Conservation (phyloP, 1,140 invertebrate species). For the Drosophila ironensis region DNA sequence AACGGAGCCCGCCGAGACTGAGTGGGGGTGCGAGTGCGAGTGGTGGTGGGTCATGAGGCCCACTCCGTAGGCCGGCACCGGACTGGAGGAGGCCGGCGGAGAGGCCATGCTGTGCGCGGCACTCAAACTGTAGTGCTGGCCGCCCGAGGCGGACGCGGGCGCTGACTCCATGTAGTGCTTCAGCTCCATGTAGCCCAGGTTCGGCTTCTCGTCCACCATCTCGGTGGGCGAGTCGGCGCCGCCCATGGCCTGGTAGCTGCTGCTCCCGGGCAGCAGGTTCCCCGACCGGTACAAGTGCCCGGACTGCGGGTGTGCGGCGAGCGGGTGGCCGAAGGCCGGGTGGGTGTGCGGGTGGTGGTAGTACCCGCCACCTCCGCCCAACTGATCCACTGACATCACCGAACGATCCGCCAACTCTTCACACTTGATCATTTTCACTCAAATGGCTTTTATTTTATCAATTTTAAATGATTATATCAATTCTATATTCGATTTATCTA, state of each 20-base stretch:
- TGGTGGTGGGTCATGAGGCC: constrained; percentile 49
- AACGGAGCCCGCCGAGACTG: constrained; percentile 52
- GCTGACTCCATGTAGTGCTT: constrained; percentile 70
- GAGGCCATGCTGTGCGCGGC: constrained; percentile 66
- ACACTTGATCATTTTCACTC: constrained; percentile 74
- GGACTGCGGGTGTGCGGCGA: constrained; percentile 29
- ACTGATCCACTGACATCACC: constrained; percentile 47
- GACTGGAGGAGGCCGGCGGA: constrained; percentile 72
- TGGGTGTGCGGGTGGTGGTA: constrained; percentile 43
- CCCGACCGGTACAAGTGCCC: constrained; percentile 54
- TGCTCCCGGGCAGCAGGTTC: constrained; percentile 56
- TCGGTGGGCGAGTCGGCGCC: constrained; percentile 66
- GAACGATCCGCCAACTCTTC: constrained; percentile 69
- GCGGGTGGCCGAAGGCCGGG: constrained; percentile 17
- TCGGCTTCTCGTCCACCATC: constrained; percentile 70
- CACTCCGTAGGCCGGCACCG: constrained; percentile 59
- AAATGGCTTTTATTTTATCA: constrained; percentile 1
- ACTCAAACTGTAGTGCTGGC: constrained; percentile 52
- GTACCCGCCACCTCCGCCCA: constrained; percentile 45
- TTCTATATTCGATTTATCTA: neutral
- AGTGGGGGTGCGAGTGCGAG: no score
- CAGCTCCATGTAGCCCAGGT: constrained; percentile 67
- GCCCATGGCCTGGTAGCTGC: constrained; percentile 61
- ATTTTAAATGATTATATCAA: neutral
- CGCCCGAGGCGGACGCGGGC: constrained; percentile 34